Evolutionary conservation across 2,888 invertebrate species (phyloP), one percentile per base, ranked within the genome.

Genomic region (Agrochola lota): DNA sequence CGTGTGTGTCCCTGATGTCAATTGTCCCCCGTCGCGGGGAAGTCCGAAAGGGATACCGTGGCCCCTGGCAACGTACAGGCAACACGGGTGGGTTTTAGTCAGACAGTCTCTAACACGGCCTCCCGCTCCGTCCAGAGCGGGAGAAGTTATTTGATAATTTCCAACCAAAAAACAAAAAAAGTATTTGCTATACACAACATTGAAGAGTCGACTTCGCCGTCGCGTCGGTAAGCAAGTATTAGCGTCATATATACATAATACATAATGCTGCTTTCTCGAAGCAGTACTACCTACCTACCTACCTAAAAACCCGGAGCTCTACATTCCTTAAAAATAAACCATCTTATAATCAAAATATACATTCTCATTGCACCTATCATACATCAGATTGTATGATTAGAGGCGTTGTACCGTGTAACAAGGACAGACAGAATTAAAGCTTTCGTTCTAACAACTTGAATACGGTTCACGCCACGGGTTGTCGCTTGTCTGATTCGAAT

Each of bases 341-440:
- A 49, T 30, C 8, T n/a, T 52, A 9, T 15, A 52, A 78, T 68
- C n/a, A 43, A 40, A 64, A 67, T n/a, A n/a, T 52, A 60, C 20
- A 63, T 64, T 69, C 63, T n/a, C 43, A 60, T 60, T 67, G 52
- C 69, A 57, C 20, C 11, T 52, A 46, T 43, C 55, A 52, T 1
- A 59, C 49, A 72, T 67, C 52, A 66, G 23, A 83, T 62, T 26
- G 23, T 69, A 49, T 46, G 64, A 73, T 76, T 23, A 73, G 40
- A 83, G 74, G 72, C 70, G 85, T 74, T 77, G 78, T 71, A 74
- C 77, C 84, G 55, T 86, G 46, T 80, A 81, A 86, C 74, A 67
- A 20, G 64, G 57, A 69, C 67, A 20, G 86, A 84, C 85, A 75
- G 84, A 78, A 69, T 72, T 74, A 67, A 74, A 77, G 64, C 71